These are phyloP conservation scores for Melanotus villosus DNA, from an alignment of 2,888 invertebrate species.

Conservation along the genomic window DNA sequence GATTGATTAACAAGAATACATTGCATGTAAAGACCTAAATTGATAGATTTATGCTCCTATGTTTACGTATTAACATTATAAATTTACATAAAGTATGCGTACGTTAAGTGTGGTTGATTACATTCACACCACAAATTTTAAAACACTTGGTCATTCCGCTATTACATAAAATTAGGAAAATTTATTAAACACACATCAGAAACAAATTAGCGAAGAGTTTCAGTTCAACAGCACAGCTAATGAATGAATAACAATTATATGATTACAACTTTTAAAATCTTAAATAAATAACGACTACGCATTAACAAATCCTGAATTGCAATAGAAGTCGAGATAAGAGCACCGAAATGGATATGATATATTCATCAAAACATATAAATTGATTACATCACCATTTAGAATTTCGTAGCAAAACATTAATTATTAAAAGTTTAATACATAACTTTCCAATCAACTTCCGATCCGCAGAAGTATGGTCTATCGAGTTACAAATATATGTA, in stretches of 20 bases:
- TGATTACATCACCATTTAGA: constrained; percentile 44
- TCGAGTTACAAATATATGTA: constrained; percentile 2
- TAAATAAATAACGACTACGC: constrained; percentile 25
- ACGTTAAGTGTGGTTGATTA: constrained; percentile 52
- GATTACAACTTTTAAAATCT: constrained; percentile 29
- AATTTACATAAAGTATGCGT: constrained; percentile 58
- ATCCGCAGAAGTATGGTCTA: constrained; percentile 22
- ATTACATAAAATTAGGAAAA: constrained; percentile 39
- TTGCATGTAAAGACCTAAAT: constrained; percentile 53
- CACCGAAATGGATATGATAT: constrained; percentile 53
- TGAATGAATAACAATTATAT: constrained; percentile 39
- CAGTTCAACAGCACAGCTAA: constrained; percentile 36
- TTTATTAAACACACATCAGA: constrained; percentile 30
- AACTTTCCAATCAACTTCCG: constrained; percentile 25
- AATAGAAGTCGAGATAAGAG: constrained; percentile 36
- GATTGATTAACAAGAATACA: constrained; percentile 59
- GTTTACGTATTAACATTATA: constrained; percentile 60
- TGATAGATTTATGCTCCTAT: constrained; percentile 50
- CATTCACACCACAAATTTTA: constrained; percentile 52
- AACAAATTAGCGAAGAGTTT: constrained; percentile 28
- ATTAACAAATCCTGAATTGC: constrained; percentile 36
- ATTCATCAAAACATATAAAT: constrained; percentile 38
- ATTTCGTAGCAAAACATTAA: constrained; percentile 42
- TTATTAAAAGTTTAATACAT: constrained; percentile 32
- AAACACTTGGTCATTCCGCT: constrained; percentile 56